These are phyloP conservation scores for Cyrtonyx montezumae DNA, from an alignment of 2,113 vertebrate species.

Conservation along the genomic window DNA sequence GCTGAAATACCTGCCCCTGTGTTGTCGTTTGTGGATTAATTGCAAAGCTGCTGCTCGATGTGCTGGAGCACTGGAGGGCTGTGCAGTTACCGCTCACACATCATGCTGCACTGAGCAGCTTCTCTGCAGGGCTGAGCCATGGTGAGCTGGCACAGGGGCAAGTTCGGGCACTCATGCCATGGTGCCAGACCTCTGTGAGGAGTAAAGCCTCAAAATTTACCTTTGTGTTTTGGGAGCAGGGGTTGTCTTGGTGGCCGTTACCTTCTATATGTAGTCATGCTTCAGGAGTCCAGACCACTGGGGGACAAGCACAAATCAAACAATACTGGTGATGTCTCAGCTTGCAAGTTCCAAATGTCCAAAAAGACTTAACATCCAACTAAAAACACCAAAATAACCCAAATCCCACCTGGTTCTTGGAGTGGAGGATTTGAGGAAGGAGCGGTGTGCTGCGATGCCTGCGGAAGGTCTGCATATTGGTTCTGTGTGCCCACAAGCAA, in stretches of 20 bases:
- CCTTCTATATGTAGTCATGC: background rate
- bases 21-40: background rate
- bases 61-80: background rate
- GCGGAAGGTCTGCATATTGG: background rate
- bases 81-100: rapidly evolving
- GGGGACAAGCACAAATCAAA: background rate
- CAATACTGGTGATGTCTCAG: background rate
- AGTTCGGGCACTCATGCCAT: background rate
- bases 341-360: background rate
- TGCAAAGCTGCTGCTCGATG: background rate
- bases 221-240: rapidly evolving
- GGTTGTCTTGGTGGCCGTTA: background rate
- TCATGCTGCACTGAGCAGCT: background rate
- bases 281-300: background rate
- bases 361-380: too few relatives aligned
- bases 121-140: background rate
- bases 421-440: background rate
- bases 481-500: background rate
- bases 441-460: background rate
- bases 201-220: background rate
- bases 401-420: background rate
- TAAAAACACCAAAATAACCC: background rate
- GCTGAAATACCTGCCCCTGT: background rate
- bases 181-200: background rate
- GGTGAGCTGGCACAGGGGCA: background rate